Percentiles rank a stretch among this genome's conserved stretches.
phyloP scores from a whole-genome alignment of 2,888 invertebrate genomes.

The Hartigia nigra region DNA sequence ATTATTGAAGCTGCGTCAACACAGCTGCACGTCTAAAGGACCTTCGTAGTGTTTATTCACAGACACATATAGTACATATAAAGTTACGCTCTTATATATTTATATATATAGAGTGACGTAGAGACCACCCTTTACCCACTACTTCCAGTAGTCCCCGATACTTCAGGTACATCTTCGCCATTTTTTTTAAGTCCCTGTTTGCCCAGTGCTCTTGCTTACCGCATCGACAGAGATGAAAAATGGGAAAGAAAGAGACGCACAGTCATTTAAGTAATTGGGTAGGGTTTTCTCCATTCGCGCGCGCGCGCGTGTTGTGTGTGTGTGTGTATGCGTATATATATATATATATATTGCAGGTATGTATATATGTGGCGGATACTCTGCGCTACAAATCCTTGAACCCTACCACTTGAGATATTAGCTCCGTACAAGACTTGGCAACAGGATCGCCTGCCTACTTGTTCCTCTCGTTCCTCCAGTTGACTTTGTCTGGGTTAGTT shows the following conservation, averaged over 20 bases:
- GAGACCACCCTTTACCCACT: neutral
- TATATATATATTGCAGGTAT: slow-evolving; percentile 21
- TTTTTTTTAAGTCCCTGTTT: slow-evolving; percentile 23
- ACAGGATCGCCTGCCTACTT: slow-evolving; percentile 13
- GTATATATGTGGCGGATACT: slow-evolving; percentile 26
- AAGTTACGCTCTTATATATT: neutral
- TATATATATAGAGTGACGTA: slow-evolving; percentile 17
- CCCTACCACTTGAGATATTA: slow-evolving; percentile 31
- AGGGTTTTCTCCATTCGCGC: no score
- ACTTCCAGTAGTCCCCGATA: neutral
- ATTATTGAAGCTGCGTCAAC: slow-evolving; percentile 41
- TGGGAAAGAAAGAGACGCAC: slow-evolving; percentile 12
- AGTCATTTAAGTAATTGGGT: slow-evolving; percentile 41
- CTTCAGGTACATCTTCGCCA: slow-evolving; percentile 18
- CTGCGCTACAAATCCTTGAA: slow-evolving; percentile 25
- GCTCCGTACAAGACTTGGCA: slow-evolving; percentile 30
- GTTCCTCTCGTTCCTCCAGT: neutral
- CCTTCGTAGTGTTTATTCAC: neutral
- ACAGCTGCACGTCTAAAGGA: slow-evolving; percentile 20
- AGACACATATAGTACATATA: neutral
- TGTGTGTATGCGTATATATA: slow-evolving; percentile 8
- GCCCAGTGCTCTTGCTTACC: slow-evolving; percentile 24
- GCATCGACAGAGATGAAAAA: neutral
- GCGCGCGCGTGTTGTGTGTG: slow-evolving; percentile 11
- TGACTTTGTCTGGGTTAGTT: neutral